These are phyloP conservation scores for Fopius arisanus DNA, from an alignment of 1,140 invertebrate genomes.

Conservation along the genomic window DNA sequence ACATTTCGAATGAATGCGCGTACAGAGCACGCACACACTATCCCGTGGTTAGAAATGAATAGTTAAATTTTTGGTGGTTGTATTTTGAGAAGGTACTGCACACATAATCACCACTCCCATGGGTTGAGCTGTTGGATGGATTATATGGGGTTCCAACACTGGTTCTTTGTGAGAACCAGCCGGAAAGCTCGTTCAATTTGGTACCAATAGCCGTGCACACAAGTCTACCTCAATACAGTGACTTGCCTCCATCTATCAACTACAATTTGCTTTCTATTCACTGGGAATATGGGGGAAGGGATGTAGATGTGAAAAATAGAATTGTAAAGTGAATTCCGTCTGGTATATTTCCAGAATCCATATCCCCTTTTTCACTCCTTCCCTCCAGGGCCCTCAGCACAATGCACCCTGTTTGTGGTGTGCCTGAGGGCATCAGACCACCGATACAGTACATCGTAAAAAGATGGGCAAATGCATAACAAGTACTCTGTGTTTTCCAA, in stretches of 20 bases:
- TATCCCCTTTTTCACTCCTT: constrained; percentile 3
- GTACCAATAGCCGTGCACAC: constrained; percentile 10
- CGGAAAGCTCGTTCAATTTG: constrained; percentile 26
- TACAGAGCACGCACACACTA: too few species aligned
- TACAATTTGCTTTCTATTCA: constrained; percentile 6
- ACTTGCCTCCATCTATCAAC: constrained; percentile 1
- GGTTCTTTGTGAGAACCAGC: constrained; percentile 15
- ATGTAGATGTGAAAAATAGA: neutral
- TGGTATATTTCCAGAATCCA: constrained; percentile 14
- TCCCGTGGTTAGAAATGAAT: too few species aligned
- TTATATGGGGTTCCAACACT: neutral
- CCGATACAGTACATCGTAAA: neutral
- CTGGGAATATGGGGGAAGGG: neutral
- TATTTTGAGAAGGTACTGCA: neutral
- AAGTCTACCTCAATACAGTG: neutral
- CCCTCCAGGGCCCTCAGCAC: neutral
- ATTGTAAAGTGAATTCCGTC: neutral
- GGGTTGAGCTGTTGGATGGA: neutral
- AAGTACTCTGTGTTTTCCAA: too few species aligned
- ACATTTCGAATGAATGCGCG: too few species aligned
- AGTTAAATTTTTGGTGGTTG: neutral
- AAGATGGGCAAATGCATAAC: neutral
- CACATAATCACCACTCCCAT: constrained; percentile 24
- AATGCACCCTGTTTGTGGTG: neutral
- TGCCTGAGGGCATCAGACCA: constrained; percentile 1